Conservation (phyloP, 2,797 vertebrate species). For the Coracias cyanogaster region DNA sequence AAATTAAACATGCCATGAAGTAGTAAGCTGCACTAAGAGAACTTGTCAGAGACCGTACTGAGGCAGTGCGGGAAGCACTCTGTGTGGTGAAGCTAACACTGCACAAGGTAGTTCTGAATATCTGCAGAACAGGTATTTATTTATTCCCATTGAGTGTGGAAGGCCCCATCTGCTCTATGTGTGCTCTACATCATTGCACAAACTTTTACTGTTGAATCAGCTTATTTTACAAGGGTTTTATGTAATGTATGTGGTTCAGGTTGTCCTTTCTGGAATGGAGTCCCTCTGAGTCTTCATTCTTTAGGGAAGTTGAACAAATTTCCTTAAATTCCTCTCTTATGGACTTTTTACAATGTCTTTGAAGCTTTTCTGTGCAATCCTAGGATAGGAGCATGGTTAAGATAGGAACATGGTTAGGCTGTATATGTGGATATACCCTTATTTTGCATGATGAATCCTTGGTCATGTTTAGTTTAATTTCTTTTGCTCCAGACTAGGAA, state of each 20-base stretch:
- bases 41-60: neutral
- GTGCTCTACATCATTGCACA: neutral
- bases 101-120: neutral
- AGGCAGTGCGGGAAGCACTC: neutral
- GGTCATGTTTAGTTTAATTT: neutral
- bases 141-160: neutral
- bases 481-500: neutral
- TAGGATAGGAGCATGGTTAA: neutral
- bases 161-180: neutral
- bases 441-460: neutral
- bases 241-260: neutral
- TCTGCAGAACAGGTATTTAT: conserved; percentile 20
- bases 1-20: neutral
- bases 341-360: neutral
- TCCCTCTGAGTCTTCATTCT: neutral
- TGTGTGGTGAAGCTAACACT: neutral
- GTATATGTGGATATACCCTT: neutral
- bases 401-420: neutral
- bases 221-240: conserved; percentile 32
- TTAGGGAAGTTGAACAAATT: too few relatives aligned
- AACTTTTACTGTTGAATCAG: conserved; percentile 41
- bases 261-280: neutral
- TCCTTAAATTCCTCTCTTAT: neutral
- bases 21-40: neutral
- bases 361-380: neutral